These are phyloP conservation scores for Aleiodes sp. DNA, from an alignment of 1,140 invertebrate species.

Conservation along the genomic window DNA sequence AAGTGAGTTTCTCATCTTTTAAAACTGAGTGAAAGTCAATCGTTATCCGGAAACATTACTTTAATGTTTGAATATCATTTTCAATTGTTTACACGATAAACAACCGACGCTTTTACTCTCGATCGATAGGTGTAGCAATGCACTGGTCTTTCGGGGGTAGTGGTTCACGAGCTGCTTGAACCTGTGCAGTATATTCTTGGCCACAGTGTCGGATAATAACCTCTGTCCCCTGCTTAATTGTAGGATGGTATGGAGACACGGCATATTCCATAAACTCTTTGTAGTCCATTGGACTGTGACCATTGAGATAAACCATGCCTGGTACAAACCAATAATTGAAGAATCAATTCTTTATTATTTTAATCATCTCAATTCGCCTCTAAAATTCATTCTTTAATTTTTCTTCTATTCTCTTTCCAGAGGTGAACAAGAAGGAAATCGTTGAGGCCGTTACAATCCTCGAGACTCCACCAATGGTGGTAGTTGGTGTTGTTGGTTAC, in stretches of 20 bases:
- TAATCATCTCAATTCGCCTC: too few species aligned
- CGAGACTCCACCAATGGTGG: constrained; percentile 97
- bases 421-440: constrained; percentile 99
- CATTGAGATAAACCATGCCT: constrained; percentile 77
- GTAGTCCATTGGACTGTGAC: constrained; percentile 74
- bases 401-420: constrained; percentile 67
- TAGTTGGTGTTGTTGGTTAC: constrained; percentile 98
- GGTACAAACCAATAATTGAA: constrained; percentile 61
- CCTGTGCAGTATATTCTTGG: constrained; percentile 50
- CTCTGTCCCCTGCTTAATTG: constrained; percentile 61
- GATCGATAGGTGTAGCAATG: constrained; percentile 43
- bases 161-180: constrained; percentile 59
- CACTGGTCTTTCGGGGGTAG: constrained; percentile 43
- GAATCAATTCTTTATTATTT: not conserved
- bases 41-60: too few species aligned
- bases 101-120: constrained; percentile 35
- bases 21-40: too few species aligned
- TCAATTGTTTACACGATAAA: not conserved
- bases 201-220: constrained; percentile 71
- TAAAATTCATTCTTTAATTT: not conserved
- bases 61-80: not conserved
- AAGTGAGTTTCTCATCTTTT: constrained; percentile 78
- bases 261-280: constrained; percentile 77
- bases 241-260: constrained; percentile 65
- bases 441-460: constrained; percentile 98